phyloP scores from a whole-genome alignment of 2,888 invertebrate species.

The Eilema depressum region DNA sequence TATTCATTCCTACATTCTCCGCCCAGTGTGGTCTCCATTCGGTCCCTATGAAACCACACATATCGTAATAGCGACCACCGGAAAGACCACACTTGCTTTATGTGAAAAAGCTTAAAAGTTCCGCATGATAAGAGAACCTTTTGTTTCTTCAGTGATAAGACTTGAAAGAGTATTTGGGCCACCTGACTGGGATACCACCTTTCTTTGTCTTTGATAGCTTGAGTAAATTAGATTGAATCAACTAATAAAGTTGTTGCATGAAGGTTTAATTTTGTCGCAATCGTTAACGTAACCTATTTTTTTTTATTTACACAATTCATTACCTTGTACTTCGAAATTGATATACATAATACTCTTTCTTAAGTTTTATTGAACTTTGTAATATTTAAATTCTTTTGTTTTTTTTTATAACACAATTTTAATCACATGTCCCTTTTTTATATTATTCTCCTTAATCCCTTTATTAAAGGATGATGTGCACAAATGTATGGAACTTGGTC shows the following conservation, averaged over 20 bases:
- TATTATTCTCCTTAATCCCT: too few species aligned
- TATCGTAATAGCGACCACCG: slow-evolving; percentile 46
- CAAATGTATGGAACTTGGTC: too few species aligned
- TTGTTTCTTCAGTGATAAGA: slow-evolving; percentile 42
- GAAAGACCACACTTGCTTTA: slow-evolving; percentile 43
- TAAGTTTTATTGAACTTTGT: too few species aligned
- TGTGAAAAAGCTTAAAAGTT: slow-evolving; percentile 42
- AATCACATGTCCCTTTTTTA: too few species aligned
- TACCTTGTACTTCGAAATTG: too few species aligned
- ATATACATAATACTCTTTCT: too few species aligned
- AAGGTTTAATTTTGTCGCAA: too few species aligned
- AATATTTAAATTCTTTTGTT: too few species aligned
- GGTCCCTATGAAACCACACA: slow-evolving; percentile 44
- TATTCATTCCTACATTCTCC: slow-evolving; percentile 26
- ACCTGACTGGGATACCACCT: slow-evolving; percentile 21
- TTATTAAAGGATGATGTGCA: too few species aligned
- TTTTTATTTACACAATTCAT: too few species aligned
- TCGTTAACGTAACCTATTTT: too few species aligned
- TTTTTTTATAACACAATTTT: too few species aligned
- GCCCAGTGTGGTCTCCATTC: slow-evolving; percentile 29
- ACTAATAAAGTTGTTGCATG: not conserved
- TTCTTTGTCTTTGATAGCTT: slow-evolving; percentile 7
- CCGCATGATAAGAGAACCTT: slow-evolving; percentile 35
- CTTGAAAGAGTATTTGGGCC: slow-evolving; percentile 31
- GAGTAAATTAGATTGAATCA: not conserved